Conservation (phyloP, 2,797 vertebrate genomes). For the Eidolon dupreanum region DNA sequence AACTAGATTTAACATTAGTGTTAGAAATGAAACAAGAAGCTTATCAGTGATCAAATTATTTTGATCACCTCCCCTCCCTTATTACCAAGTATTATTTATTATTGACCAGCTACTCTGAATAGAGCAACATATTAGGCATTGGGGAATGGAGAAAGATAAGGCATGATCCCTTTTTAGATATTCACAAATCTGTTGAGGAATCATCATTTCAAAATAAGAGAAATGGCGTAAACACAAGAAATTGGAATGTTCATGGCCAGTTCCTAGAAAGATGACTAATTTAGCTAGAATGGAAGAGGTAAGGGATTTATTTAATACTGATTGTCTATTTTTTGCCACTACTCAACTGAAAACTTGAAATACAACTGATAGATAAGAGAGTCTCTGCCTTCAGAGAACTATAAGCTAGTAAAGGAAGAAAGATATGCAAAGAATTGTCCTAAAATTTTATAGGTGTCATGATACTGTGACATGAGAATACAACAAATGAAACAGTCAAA, state of each 20-base stretch:
- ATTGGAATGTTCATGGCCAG: neutral
- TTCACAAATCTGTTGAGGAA: neutral
- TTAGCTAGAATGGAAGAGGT: neutral
- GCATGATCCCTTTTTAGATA: neutral
- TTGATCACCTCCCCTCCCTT: neutral
- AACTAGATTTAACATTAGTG: neutral
- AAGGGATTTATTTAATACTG: neutral
- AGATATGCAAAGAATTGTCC: neutral
- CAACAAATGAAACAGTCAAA: neutral
- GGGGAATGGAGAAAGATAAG: neutral
- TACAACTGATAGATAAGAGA: neutral
- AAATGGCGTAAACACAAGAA: neutral
- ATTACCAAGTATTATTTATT: neutral
- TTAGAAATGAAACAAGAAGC: neutral
- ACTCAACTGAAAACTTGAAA: conserved; percentile 10
- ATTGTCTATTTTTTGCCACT: neutral
- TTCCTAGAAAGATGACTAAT: neutral
- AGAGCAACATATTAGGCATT: neutral
- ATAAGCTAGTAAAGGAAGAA: neutral
- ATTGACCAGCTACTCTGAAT: neutral
- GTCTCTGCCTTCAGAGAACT: neutral
- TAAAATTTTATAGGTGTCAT: neutral
- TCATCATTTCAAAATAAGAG: neutral
- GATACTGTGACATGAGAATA: no score
- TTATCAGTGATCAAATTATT: neutral